Conservation (phyloP, 2,888 invertebrate genomes). For the Odontocolon sp. region DNA sequence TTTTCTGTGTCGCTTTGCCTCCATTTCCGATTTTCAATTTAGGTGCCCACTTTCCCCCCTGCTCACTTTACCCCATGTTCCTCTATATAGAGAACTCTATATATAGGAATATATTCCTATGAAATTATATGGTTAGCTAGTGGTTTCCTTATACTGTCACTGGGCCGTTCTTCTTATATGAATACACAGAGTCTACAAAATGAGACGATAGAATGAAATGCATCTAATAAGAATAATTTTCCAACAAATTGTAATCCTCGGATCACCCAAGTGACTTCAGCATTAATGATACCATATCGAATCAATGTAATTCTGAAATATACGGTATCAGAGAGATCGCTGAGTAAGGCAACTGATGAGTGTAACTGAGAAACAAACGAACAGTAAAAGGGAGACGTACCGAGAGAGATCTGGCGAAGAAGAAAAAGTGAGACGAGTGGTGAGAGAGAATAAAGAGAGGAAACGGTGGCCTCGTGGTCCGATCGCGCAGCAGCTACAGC, state of each 20-base stretch:
- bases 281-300: slow-evolving; percentile 30
- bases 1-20: too few relatives aligned
- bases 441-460: slow-evolving; percentile 48
- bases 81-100: background rate
- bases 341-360: slow-evolving; percentile 48
- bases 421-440: slow-evolving; percentile 25
- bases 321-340: slow-evolving; percentile 11
- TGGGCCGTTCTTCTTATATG: too few relatives aligned
- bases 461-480: slow-evolving; percentile 65
- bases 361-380: slow-evolving; percentile 45
- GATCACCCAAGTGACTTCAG: too few relatives aligned
- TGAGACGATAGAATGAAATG: too few relatives aligned
- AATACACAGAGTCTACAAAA: too few relatives aligned
- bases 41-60: too few relatives aligned
- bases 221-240: background rate
- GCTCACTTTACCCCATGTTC: background rate
- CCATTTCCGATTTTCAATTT: too few relatives aligned
- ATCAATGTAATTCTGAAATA: slow-evolving; percentile 23
- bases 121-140: too few relatives aligned
- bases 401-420: slow-evolving; percentile 31
- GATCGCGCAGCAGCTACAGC: slow-evolving; percentile 65
- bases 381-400: slow-evolving; percentile 31
- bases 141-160: too few relatives aligned
- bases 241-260: background rate
- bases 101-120: background rate